Evolutionary conservation across 1,140 invertebrate species (phyloP), one percentile per base, ranked within the genome.

Genomic region (Limonius californicus): DNA sequence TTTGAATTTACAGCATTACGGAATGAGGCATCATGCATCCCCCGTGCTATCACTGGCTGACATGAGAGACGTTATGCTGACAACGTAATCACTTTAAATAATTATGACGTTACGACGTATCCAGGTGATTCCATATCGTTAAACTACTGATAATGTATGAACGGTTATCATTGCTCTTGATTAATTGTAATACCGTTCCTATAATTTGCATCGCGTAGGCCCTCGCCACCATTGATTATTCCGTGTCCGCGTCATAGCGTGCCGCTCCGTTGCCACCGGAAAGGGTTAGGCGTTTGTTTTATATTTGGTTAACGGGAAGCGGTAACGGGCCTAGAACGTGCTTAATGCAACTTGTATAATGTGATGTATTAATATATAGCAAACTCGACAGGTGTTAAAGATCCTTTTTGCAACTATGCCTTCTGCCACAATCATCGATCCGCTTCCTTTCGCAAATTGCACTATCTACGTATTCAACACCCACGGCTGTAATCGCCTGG

Each of bases 201-300:
- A 66, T 66, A 66, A 66, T 66, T 61, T 66, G 61, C 65, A 66
- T 59, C 61, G 61, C 61, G 63, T 66, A 66, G 61, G 61, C 57
- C 54, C 62, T 62, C 3, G 23, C 23, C 27, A 50, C 43, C 63
- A 66, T 66, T 64, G 67, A 68, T 68, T 68, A 66, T 59, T 63
- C 50, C 59, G 62, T 61, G 57, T 65, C 60, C 61, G 39, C 30
- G 59, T 63, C 47, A 64, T 57, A 65, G 59, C 59, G 59, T 57
- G 59, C 21, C 16, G 30, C 27, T 21, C n/a, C 27, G 57, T 55
- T 53, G 21, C 53, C 53, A 62, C 57, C 59, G 61, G 60, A 66
- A 59, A 59, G 53, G 65, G 64, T 54, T 63, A 19, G 57, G 55
- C 60, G 54, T 59, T 45, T 59, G 43, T 59, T 59, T 59, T 59